Conservation (phyloP, 2,888 invertebrate species). For the Nomada flava region DNA sequence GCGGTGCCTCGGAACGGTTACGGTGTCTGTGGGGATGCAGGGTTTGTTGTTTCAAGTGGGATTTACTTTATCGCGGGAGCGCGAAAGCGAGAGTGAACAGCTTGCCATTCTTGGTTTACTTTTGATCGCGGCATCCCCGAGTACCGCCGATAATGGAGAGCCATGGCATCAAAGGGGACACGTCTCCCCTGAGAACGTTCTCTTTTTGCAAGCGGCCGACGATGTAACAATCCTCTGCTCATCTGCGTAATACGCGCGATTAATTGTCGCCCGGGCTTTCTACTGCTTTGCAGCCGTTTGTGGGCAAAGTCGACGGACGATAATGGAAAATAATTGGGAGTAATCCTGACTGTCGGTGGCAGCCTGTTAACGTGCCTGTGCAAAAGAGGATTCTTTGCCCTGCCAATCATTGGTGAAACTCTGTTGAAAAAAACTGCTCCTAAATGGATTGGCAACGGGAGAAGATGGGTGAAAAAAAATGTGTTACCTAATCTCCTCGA, state of each 20-base stretch:
- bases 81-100: constrained; percentile 21
- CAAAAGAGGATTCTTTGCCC: constrained; percentile 6
- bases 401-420: not conserved
- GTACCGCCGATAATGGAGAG: constrained; percentile 58
- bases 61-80: constrained; percentile 7
- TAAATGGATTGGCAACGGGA: not conserved
- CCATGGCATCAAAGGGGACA: constrained; percentile 51
- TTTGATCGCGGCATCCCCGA: constrained; percentile 59
- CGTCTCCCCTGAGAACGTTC: constrained; percentile 34
- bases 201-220: constrained; percentile 28
- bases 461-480: not conserved
- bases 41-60: constrained; percentile 7
- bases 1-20: too few species aligned
- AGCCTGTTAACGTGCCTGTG: constrained; percentile 3
- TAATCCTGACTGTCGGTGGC: constrained; percentile 15
- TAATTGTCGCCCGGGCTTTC: constrained; percentile 61
- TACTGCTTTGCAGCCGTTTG: not conserved
- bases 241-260: constrained; percentile 68
- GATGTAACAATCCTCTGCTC: constrained; percentile 55
- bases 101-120: constrained; percentile 58
- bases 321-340: constrained; percentile 45
- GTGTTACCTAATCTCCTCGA: constrained; percentile 4
- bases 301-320: constrained; percentile 13
- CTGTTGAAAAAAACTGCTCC: not conserved
- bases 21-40: not conserved